Evolutionary conservation across 2,888 invertebrate species (phyloP).

Genomic region (Xestia ashworthii): DNA sequence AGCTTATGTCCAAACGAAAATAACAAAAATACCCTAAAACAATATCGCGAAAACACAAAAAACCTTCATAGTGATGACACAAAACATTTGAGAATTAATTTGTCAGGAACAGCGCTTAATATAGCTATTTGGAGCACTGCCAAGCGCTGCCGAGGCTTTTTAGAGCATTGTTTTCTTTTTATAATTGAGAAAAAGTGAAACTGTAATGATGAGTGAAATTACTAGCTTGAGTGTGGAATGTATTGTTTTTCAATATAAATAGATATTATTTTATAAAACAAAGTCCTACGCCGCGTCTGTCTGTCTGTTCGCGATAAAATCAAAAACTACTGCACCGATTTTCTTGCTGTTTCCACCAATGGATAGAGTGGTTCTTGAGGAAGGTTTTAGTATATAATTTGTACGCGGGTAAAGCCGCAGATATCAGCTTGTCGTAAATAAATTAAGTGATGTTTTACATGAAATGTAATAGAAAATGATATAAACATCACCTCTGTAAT

Average conservation of each 20-base stretch:
- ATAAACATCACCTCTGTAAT: background rate
- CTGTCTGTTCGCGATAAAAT: no score
- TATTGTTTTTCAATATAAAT: background rate
- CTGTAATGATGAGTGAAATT: slow-evolving; percentile 41
- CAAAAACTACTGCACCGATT: no score
- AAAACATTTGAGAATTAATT: slow-evolving; percentile 67
- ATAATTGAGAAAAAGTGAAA: slow-evolving; percentile 62
- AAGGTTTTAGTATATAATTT: no score
- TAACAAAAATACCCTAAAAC: slow-evolving; percentile 18
- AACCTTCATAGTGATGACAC: slow-evolving; percentile 48
- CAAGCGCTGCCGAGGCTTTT: slow-evolving; percentile 55
- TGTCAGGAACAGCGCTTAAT: slow-evolving; percentile 65
- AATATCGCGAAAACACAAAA: slow-evolving; percentile 25
- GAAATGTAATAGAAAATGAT: background rate
- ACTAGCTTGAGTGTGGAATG: slow-evolving; percentile 17
- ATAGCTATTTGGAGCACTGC: slow-evolving; percentile 66
- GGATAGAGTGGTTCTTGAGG: no score
- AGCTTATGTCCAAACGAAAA: background rate
- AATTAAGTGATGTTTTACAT: no score
- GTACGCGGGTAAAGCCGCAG: no score
- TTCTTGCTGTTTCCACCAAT: no score
- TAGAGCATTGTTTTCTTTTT: slow-evolving; percentile 56
- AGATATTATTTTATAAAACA: no score
- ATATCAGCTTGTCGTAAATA: no score
- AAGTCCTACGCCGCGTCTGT: no score